A percentile compares a stretch with the other conserved stretches of the same genome.
These are phyloP conservation scores for Latrodectus hesperus DNA, from an alignment of 2,888 invertebrate species.

Conservation along the genomic window DNA sequence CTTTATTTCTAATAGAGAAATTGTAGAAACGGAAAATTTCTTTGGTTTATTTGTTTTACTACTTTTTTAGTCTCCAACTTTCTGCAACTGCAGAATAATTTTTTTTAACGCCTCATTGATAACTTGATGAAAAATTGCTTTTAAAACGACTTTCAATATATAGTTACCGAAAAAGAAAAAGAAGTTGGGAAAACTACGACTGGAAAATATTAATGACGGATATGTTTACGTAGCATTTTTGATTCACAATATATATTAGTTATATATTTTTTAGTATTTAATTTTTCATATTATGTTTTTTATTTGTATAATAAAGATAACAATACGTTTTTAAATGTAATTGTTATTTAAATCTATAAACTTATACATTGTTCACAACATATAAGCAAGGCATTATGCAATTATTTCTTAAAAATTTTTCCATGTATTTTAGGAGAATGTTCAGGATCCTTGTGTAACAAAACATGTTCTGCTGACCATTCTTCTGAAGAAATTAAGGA, in stretches of 20 bases:
- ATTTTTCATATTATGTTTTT: not conserved
- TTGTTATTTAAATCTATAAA: no score
- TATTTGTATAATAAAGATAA: not conserved
- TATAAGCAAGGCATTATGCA: no score
- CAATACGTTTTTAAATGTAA: no score
- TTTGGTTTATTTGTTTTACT: no score
- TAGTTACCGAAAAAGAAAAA: not conserved
- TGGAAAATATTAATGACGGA: not conserved
- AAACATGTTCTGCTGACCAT: slow-evolving; percentile 28
- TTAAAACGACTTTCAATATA: slow-evolving; percentile 60
- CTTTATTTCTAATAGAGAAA: no score
- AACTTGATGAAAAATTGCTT: slow-evolving; percentile 61
- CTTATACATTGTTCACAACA: no score
- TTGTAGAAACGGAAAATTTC: no score
- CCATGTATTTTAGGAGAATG: slow-evolving; percentile 42
- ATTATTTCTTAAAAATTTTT: not conserved
- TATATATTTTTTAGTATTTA: not conserved
- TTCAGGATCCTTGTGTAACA: slow-evolving; percentile 34
- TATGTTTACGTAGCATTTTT: no score
- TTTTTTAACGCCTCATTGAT: slow-evolving; percentile 20
- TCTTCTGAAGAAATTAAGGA: not conserved
- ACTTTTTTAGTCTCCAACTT: no score
- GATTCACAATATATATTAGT: no score
- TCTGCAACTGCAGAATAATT: not conserved
- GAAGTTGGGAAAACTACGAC: slow-evolving; percentile 9